These are phyloP conservation scores for Trissonchulus sp. DNA, from an alignment of 2,888 invertebrate genomes.

Conservation along the genomic window DNA sequence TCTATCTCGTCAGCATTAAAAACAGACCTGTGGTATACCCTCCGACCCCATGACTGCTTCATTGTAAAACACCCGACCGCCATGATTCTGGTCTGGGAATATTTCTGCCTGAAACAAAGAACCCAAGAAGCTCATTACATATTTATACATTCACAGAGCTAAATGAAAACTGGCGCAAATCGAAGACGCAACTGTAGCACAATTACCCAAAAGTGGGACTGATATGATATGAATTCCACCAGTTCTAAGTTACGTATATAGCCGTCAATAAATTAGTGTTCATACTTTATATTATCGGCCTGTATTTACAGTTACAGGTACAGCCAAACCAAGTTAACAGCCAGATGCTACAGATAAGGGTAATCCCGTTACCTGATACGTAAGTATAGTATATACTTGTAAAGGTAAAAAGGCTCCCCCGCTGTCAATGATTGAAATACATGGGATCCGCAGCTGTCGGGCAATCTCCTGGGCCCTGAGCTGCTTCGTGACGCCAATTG, in stretches of 20 bases:
- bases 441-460: constrained; percentile 53
- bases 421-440: constrained; percentile 56
- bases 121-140: too few species aligned
- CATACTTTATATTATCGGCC: too few species aligned
- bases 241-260: too few species aligned
- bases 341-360: too few species aligned
- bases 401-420: constrained; percentile 58
- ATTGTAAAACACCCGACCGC: constrained; percentile 57
- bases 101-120: constrained; percentile 51
- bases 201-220: too few species aligned
- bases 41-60: constrained; percentile 55
- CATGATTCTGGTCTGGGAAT: constrained; percentile 55
- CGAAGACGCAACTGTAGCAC: too few species aligned
- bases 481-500: constrained; percentile 43
- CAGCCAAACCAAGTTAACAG: too few species aligned
- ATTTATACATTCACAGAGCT: background rate
- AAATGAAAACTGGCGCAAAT: background rate
- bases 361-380: too few species aligned
- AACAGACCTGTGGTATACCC: constrained; percentile 56
- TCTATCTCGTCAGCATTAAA: too few species aligned
- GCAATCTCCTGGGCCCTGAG: constrained; percentile 55
- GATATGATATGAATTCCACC: too few species aligned
- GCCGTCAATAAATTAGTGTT: too few species aligned
- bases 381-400: constrained; percentile 51
- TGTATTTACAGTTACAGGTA: too few species aligned